Conservation (phyloP, 2,888 invertebrate genomes). For the Nysson spinosus region DNA sequence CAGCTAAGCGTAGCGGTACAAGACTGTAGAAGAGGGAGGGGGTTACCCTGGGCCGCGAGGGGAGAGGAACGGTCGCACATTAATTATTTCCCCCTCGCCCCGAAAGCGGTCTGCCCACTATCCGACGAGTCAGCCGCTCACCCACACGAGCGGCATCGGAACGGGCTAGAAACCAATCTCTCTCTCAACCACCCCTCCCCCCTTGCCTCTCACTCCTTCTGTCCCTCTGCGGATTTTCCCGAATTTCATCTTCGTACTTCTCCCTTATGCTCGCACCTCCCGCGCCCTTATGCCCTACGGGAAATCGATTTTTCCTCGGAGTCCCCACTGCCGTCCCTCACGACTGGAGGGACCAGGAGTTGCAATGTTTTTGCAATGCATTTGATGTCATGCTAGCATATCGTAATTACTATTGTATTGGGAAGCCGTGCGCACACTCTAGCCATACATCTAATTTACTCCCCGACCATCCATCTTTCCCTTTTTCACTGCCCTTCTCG, state of each 20-base stretch:
- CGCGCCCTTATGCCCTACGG: conserved; percentile 66
- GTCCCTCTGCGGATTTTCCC: conserved; percentile 58
- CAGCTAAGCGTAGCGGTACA: conserved; percentile 73
- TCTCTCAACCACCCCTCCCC: conserved; percentile 19
- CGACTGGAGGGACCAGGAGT: conserved; percentile 42
- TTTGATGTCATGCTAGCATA: conserved; percentile 55
- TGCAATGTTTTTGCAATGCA: conserved; percentile 57
- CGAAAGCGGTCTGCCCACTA: conserved; percentile 49
- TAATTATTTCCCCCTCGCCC: conserved; percentile 73
- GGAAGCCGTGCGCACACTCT: conserved; percentile 51
- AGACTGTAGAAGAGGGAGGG: conserved; percentile 49
- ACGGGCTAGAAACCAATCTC: conserved; percentile 60
- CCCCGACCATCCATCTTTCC: no score
- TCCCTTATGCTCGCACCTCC: conserved; percentile 51
- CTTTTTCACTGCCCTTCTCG: no score
- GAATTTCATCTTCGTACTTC: conserved; percentile 59
- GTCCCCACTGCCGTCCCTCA: conserved; percentile 59
- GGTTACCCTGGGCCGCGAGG: conserved; percentile 52
- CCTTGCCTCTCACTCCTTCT: conserved; percentile 15
- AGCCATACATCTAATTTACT: conserved; percentile 36
- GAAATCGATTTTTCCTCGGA: conserved; percentile 73
- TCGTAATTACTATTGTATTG: conserved; percentile 56
- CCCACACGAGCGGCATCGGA: conserved; percentile 59
- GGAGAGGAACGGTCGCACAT: conserved; percentile 72
- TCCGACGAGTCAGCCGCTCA: conserved; percentile 60